Conservation (phyloP, 2,888 invertebrate genomes). For the Apotomis betuletana region DNA sequence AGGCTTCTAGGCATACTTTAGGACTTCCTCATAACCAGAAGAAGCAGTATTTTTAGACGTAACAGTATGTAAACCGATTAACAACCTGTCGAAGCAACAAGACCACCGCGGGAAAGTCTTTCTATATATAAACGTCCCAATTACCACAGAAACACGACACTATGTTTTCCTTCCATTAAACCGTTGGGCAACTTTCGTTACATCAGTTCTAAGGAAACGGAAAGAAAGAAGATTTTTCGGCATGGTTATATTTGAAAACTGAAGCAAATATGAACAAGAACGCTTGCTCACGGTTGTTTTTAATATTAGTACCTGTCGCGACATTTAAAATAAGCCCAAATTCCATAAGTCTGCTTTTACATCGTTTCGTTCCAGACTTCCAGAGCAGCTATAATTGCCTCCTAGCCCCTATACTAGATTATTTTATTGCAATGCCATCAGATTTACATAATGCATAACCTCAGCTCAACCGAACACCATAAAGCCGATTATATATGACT, state of each 20-base stretch:
- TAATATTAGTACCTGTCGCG: too few relatives aligned
- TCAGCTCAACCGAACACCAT: too few relatives aligned
- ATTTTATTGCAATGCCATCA: too few relatives aligned
- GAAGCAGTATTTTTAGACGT: not conserved
- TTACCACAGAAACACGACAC: constrained; percentile 64
- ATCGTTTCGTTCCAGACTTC: too few relatives aligned
- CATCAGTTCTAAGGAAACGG: constrained; percentile 22
- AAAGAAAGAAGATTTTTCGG: not conserved
- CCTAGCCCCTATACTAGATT: too few relatives aligned
- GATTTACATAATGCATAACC: too few relatives aligned
- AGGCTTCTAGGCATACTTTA: not conserved
- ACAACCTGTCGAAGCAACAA: constrained; percentile 48
- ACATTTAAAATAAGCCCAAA: too few relatives aligned
- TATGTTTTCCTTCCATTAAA: constrained; percentile 57
- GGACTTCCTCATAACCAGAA: not conserved
- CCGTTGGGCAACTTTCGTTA: constrained; percentile 38
- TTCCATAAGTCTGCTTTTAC: too few relatives aligned
- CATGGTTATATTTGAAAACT: not conserved
- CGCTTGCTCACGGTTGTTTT: too few relatives aligned
- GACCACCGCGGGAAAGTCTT: constrained; percentile 56
- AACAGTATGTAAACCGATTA: constrained; percentile 27
- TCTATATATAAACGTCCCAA: constrained; percentile 65
- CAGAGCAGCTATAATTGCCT: too few relatives aligned
- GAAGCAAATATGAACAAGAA: not conserved
- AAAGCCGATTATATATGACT: too few relatives aligned